A percentile compares a stretch with the other conserved stretches of the same genome.
These are phyloP conservation scores for Drosophila antonietae DNA, from an alignment of 2,888 invertebrate species.

Conservation along the genomic window DNA sequence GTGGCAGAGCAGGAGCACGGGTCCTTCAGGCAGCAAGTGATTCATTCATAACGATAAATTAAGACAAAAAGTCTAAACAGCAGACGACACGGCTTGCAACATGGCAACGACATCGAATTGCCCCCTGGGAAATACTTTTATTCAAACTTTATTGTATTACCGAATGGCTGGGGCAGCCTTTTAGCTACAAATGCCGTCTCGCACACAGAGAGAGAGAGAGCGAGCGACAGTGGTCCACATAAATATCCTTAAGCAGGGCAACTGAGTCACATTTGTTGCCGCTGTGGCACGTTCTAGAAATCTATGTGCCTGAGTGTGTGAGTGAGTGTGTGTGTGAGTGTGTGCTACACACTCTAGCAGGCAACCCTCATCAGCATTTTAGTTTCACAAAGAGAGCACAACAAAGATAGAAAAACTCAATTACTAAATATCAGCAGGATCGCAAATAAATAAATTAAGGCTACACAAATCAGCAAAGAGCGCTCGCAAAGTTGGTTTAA, in stretches of 20 bases:
- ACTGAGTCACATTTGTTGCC: slow-evolving; percentile 55
- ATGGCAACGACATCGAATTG: slow-evolving; percentile 44
- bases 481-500: slow-evolving; percentile 67
- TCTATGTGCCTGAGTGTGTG: not conserved
- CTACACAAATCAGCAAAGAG: slow-evolving; percentile 69
- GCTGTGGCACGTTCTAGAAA: slow-evolving; percentile 52
- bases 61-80: slow-evolving; percentile 61
- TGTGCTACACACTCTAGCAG: slow-evolving; percentile 5
- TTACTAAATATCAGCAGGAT: slow-evolving; percentile 73
- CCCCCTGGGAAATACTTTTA: slow-evolving; percentile 65
- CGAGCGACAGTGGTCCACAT: slow-evolving; percentile 41
- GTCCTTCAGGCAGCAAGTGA: slow-evolving; percentile 56
- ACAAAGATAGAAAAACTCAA: slow-evolving; percentile 61
- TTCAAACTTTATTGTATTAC: slow-evolving; percentile 61
- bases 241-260: slow-evolving; percentile 65
- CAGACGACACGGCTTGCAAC: slow-evolving; percentile 41
- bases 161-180: slow-evolving; percentile 42
- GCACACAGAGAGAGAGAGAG: not conserved
- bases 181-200: slow-evolving; percentile 19
- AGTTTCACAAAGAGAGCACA: slow-evolving; percentile 28
- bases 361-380: slow-evolving; percentile 45
- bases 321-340: not conserved
- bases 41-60: slow-evolving; percentile 78
- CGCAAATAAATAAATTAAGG: slow-evolving; percentile 79
- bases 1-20: not conserved